Base-by-base conservation (phyloP, 2,797 vertebrate species). In the Sparidentex hasta region DNA sequence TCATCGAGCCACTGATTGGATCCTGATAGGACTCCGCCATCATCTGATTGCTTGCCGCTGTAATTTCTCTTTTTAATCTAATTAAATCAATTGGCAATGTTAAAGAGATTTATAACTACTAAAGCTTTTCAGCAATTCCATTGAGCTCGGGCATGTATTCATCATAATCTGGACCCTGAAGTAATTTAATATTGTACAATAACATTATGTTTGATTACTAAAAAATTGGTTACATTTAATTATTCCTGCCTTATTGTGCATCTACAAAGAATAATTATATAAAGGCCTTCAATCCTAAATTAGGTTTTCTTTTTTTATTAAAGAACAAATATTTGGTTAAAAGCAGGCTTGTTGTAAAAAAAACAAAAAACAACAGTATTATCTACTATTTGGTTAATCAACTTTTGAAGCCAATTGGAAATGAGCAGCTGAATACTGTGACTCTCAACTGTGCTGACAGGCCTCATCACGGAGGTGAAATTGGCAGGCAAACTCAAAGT, bases 1-100 rank as follows among this genome's bases (percentile, higher is more conserved):
- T 88, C 82, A 90, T 88, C 65, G 29, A 87, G 90, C 76, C 43
- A 57, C 84, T 90, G 91, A 94, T 93, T 91, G 85, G 86, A 91
- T 88, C 82, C 56, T 89, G 92, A 92, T 93, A 89, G 80, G 70
- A 81, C 71, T 69, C 17, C 67, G 63, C 81, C 18, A 17, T 87
- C 82, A 85, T 80, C 74, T 90, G 76, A 90, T 88, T 91, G 73
- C 87, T 81, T 82, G 59, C 78, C 81, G 80, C 70, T 82, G 63
- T 87, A 82, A 87, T 90, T 90, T 82, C 46, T 84, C 74, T 75
- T 65, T 89, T 75, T 69, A 81, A 93, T 92, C 84, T 85, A 90
- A 91, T 92, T 88, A 83, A 88, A 93, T 83, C 84, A 92, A 89
- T 87, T 54, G 59, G 43, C 65, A 81, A 81, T 65, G 80, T 86